Base-by-base conservation (phyloP, 1,140 invertebrate species). In the Caligus rogercresseyi region DNA sequence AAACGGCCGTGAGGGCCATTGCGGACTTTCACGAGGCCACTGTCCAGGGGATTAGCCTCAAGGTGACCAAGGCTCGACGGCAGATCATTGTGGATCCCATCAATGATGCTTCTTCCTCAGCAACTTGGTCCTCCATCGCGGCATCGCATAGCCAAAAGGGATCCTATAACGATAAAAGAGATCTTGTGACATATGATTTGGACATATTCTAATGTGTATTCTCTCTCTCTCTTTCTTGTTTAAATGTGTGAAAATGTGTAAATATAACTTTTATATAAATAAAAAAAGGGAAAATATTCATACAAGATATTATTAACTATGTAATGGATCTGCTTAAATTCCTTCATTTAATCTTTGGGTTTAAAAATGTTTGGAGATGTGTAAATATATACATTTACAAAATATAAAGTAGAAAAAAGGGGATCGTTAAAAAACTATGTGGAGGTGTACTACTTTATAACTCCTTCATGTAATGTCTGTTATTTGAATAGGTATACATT, bases 1-100 rank as follows among this genome's bases (percentile, higher is more conserved):
- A 92, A 66, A 80, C 83, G 26, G 87, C 89, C 14, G 84, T 89
- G 55, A 80, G 83, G 68, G 89, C 90, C 0, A 91, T 93, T 65
- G 78, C 80, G 61, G 85, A 81, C 75, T 82, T 92, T 75, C 86
- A 92, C 75, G 84, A 85, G 20, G 83, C 79, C 68, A 84, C 81
- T 76, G 82, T 84, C 16, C 83, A 78, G 67, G 86, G 86, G 54
- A 83, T 87, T 60, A 81, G 83, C 61, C 73, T 90, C 14, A 81
- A 83, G 75, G 88, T 90, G 11, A 84, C 85, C 3, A 75, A 90
- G 68, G 87, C 88, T 0, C 75, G 87, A 66, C 75, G 86, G 58
- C 88, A 92, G 69, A 85, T 86, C 0, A 77, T 83, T 61, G 84
- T 89, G 71, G 85, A 88, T 67, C 78, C 82, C 7, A 81, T 83